A percentile compares a stretch with the other conserved stretches of the same genome.
These are phyloP conservation scores for Aldabrachelys gigantea DNA, from an alignment of 2,113 vertebrate genomes.

Conservation along the genomic window DNA sequence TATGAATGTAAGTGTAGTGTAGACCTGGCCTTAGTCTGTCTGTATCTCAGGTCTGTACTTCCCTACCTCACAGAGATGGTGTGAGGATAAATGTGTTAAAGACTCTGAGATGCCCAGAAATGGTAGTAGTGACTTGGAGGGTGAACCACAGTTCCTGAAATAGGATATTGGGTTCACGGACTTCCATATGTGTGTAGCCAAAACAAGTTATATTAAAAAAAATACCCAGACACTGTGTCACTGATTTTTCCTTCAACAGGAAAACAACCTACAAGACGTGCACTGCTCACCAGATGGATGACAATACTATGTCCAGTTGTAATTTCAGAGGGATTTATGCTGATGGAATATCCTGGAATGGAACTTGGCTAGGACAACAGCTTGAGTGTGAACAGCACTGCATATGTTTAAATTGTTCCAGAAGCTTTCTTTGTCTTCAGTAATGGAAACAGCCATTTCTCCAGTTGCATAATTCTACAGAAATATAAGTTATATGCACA, in stretches of 20 bases:
- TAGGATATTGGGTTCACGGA: background rate
- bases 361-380: background rate
- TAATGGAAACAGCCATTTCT: background rate
- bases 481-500: background rate
- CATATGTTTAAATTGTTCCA: background rate
- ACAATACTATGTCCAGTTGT: background rate
- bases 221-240: background rate
- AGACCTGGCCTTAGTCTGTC: background rate
- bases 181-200: background rate
- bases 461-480: accelerated
- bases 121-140: background rate
- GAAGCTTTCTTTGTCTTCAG: background rate
- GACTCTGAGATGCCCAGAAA: background rate
- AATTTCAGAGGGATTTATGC: background rate
- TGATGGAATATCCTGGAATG: background rate
- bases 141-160: background rate
- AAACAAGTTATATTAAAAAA: background rate
- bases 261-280: background rate
- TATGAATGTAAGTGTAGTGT: background rate
- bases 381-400: background rate
- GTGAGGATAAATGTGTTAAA: background rate
- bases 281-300: background rate
- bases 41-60: background rate
- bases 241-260: background rate
- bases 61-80: background rate